Percentiles rank a stretch among this genome's conserved stretches.
These are phyloP conservation scores for Sebastes vulpes DNA, from an alignment of 2,797 vertebrate species.

Conservation along the genomic window DNA sequence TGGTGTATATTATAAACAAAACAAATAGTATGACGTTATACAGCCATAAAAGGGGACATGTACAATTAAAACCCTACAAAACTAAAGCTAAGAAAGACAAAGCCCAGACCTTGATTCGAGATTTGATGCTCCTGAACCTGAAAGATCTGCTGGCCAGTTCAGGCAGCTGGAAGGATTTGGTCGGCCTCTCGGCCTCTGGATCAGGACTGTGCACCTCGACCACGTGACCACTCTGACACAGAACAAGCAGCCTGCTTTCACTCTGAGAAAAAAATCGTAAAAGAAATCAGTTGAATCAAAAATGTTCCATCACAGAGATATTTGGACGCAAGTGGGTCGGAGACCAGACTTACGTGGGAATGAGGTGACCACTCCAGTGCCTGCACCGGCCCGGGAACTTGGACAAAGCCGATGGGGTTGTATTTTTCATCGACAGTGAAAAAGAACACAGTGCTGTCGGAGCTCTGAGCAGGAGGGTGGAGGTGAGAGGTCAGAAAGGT, in stretches of 20 bases:
- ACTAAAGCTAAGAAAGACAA: background rate
- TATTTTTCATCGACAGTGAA: conserved; percentile 89
- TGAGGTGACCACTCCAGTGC: conserved; percentile 91
- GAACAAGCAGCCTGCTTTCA: conserved; percentile 87
- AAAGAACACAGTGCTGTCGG: conserved; percentile 94
- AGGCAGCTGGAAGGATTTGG: conserved; percentile 86
- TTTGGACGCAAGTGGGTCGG: background rate
- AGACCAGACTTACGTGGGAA: conserved; percentile 86
- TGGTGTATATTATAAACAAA: background rate
- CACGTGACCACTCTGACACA: conserved; percentile 90
- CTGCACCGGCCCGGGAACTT: conserved; percentile 91
- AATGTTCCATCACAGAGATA: background rate
- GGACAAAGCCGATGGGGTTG: conserved; percentile 90
- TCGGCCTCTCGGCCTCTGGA: conserved; percentile 33
- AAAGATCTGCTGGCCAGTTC: conserved; percentile 84
- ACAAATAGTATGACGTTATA: background rate
- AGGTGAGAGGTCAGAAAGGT: background rate
- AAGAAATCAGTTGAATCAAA: background rate
- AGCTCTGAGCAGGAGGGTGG: conserved; percentile 83
- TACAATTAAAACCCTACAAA: background rate
- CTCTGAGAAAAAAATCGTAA: conserved; percentile 73
- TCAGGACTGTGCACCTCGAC: conserved; percentile 88
- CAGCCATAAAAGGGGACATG: background rate
- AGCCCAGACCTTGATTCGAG: conserved; percentile 84
- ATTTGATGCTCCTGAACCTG: conserved; percentile 93